phyloP scores from a whole-genome alignment of 2,797 vertebrate genomes.

The Zenarchopterus dispar region DNA sequence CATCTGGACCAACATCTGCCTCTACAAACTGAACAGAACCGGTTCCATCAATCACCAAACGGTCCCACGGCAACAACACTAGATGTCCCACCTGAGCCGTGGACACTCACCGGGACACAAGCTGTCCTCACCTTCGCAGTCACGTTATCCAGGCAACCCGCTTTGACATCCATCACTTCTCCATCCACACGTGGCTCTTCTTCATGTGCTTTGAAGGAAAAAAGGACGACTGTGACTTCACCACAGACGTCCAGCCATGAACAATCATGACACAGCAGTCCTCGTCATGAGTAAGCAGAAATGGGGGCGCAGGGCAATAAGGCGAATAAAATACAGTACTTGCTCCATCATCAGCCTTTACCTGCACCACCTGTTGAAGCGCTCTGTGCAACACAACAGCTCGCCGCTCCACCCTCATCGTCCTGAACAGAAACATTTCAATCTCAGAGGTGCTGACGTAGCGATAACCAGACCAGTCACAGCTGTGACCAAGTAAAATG shows the following conservation, averaged over 20 bases:
- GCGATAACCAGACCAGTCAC: too few relatives aligned
- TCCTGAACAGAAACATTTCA: constrained; percentile 32
- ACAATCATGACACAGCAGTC: too few relatives aligned
- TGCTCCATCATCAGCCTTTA: too few relatives aligned
- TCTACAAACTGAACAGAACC: background rate
- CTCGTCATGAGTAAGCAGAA: too few relatives aligned
- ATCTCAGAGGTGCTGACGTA: too few relatives aligned
- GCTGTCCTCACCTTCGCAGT: constrained; percentile 26
- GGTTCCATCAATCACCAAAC: background rate
- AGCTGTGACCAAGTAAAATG: background rate
- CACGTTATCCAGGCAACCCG: background rate
- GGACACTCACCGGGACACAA: constrained; percentile 20
- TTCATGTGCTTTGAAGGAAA: constrained; percentile 15
- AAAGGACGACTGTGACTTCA: too few relatives aligned
- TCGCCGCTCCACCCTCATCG: background rate
- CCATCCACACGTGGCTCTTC: background rate
- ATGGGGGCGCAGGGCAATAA: too few relatives aligned
- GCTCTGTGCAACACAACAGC: constrained; percentile 8
- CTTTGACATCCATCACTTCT: background rate
- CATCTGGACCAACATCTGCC: background rate
- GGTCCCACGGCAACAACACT: background rate
- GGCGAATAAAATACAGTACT: too few relatives aligned
- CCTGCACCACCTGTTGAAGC: constrained; percentile 18
- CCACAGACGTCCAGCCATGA: too few relatives aligned
- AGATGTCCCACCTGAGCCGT: background rate